phyloP scores from a whole-genome alignment of 2,113 vertebrate genomes.

The Elachura formosa region DNA sequence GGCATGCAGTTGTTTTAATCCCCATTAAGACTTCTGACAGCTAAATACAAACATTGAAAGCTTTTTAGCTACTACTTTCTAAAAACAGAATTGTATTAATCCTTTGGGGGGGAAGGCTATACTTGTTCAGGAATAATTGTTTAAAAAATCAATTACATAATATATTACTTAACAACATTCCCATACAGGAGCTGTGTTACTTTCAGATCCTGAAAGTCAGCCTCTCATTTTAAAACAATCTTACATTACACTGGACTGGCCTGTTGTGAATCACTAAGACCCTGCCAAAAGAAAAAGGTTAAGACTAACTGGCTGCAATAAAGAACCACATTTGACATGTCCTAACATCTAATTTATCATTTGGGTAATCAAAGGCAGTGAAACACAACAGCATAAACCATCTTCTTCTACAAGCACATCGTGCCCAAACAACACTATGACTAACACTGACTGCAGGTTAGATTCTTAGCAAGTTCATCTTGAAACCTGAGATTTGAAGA shows the following conservation, averaged over 20 bases:
- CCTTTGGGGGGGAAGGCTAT: background rate
- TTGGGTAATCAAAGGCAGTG: background rate
- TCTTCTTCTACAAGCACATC: background rate
- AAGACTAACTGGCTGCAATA: background rate
- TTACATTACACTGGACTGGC: background rate
- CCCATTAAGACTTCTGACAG: background rate
- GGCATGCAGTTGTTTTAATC: background rate
- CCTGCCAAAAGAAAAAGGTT: slow-evolving; percentile 3
- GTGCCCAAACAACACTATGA: background rate
- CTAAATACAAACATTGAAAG: background rate
- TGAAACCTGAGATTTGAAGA: background rate
- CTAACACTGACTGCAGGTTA: background rate
- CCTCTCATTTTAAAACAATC: background rate
- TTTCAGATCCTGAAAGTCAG: background rate
- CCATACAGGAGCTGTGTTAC: background rate
- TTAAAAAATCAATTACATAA: background rate
- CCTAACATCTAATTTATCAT: background rate
- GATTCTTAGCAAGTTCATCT: background rate
- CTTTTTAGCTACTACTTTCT: background rate
- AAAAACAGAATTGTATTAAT: background rate
- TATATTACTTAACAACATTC: background rate
- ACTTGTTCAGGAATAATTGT: background rate
- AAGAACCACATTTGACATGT: background rate
- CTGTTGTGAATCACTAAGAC: background rate
- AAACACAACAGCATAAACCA: background rate